Evolutionary conservation across 2,888 invertebrate genomes (phyloP).

Genomic region (Nebria brevicollis): DNA sequence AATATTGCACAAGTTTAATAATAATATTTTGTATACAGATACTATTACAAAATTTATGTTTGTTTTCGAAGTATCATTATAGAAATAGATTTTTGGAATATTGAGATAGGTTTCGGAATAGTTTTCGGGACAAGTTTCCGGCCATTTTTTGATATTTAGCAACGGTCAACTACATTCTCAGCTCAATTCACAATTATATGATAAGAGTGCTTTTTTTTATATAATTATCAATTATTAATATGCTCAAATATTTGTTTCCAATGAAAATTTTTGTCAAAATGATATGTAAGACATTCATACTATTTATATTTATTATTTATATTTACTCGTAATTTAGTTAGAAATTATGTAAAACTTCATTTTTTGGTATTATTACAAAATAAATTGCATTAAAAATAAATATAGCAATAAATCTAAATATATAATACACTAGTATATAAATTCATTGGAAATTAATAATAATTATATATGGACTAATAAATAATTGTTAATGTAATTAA

Average conservation of each 20-base stretch:
- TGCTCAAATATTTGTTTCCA: not conserved
- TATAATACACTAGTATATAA: not conserved
- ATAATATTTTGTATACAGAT: not conserved
- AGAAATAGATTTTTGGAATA: no score
- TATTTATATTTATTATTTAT: constrained; percentile 9
- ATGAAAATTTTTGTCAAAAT: constrained; percentile 13
- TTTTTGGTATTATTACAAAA: not conserved
- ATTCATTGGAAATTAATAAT: no score
- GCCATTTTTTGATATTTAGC: constrained; percentile 20
- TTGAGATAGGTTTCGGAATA: not conserved
- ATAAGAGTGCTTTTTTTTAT: constrained; percentile 14
- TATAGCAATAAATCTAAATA: not conserved
- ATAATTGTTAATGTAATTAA: not conserved
- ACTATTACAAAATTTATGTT: not conserved
- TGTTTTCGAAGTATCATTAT: not conserved
- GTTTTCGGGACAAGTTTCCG: not conserved
- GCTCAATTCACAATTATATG: constrained; percentile 19
- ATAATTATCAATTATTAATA: constrained; percentile 4
- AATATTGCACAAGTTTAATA: not conserved
- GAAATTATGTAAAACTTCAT: not conserved
- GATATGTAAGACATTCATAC: constrained; percentile 27
- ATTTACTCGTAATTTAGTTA: not conserved
- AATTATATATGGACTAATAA: not conserved
- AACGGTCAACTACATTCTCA: constrained; percentile 16
- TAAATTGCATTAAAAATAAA: not conserved